phyloP scores from a whole-genome alignment of 2,888 invertebrate species.

The Antitype chi region DNA sequence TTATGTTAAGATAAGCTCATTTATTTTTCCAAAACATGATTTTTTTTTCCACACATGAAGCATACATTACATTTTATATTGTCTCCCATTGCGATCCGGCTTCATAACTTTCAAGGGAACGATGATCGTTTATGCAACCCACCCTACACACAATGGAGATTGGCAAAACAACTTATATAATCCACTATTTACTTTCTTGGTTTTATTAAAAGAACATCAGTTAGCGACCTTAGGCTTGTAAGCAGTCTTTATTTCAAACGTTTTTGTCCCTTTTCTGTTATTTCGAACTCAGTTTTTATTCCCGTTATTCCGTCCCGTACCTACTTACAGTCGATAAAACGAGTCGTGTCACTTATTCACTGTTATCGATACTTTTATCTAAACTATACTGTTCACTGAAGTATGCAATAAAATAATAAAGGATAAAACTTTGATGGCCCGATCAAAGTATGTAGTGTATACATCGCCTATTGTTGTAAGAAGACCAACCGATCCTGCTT shows the following conservation, averaged over 20 bases:
- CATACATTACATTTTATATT: not conserved
- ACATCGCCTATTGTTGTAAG: not conserved
- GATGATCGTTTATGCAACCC: no score
- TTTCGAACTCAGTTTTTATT: not conserved
- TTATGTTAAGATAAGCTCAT: no score
- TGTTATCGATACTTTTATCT: slow-evolving; percentile 50
- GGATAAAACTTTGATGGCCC: slow-evolving; percentile 31
- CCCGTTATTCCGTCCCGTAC: not conserved
- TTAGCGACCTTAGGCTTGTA: not conserved
- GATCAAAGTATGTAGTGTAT: not conserved
- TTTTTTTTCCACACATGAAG: no score
- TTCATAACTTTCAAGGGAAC: no score
- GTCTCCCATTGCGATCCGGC: not conserved
- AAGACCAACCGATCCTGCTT: not conserved
- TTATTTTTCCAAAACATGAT: no score
- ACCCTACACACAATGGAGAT: no score
- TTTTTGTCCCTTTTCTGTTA: slow-evolving; percentile 1
- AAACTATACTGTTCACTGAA: slow-evolving; percentile 39
- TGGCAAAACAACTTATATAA: no score
- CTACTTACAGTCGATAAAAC: slow-evolving; percentile 23
- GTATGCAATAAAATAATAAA: slow-evolving; percentile 51
- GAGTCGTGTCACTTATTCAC: slow-evolving; percentile 10
- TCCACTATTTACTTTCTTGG: not conserved
- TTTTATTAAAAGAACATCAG: not conserved
- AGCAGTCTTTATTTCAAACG: not conserved